Evolutionary conservation across 2,113 vertebrate genomes (phyloP), one percentile per base, ranked within the genome.

Genomic region (Narcine bancroftii): DNA sequence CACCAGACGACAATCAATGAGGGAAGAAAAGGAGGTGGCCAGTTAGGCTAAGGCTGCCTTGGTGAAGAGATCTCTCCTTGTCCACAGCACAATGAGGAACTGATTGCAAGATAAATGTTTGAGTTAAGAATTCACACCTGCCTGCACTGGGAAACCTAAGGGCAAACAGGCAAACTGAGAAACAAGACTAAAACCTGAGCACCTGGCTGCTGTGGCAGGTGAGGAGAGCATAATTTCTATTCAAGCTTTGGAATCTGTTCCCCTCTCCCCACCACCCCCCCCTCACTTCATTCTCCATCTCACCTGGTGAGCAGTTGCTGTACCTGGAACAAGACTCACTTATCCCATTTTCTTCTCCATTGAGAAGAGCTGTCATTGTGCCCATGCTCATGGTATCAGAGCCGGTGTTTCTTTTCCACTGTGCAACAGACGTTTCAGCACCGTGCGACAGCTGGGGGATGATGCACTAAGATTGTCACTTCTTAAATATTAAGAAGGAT

Each of bases 71-170:
- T n/a, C 56, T n/a, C 53, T 60, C n/a, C 10, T n/a, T 81, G 77
- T 87, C 29, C 53, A 19, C 81, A 87, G 36, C 33, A 87, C 53
- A 87, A 87, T 60, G 13, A 85, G 81, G n/a, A 60, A 36, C 45
- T 53, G n/a, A 36, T 56, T 36, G 53, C 53, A 87, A 60, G n/a
- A 56, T 36, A 63, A 87, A 87, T 60, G 3, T 53, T 87, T 36
- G 81, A 87, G 81, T 36, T n/a, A 87, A 87, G n/a, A 87, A 63
- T 36, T 33, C 33, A 60, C 81, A 87, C 81, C 81, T 63, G 81
- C n/a, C 81, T 60, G 50, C 5, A 56, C 4, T 53, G 50, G 81
- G 53, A 56, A 87, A 85, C 13, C 53, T 87, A 19, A 60, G 19
- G 15, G 17, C 5, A 42, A n/a, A n/a, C 60, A 87, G 81, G 29